A percentile compares a stretch with the other conserved stretches of the same genome.
These are phyloP conservation scores for mouse (Mus musculus) DNA, from an alignment of 2,113 vertebrate species.

Conservation along the genomic window GRCm39 chr2:32841001-32841500, in stretches of 20 bases:
- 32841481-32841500: not conserved
- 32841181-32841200: conserved; percentile 92
- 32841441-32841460: not conserved
- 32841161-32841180: conserved; percentile 91
- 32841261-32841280: not conserved
- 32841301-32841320: not conserved
- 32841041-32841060: not conserved
- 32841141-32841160: conserved; percentile 88
- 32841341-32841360: not conserved
- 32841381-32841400: not conserved
- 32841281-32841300: not conserved
- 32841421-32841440: not conserved
- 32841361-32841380: not conserved
- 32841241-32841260: not conserved
- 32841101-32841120: conserved; percentile 94
- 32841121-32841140: conserved; percentile 92
- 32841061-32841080: not conserved
- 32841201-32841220: conserved; percentile 43
- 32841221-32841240: fast-evolving
- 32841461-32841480: not conserved
- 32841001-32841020: not conserved
- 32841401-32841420: not conserved
- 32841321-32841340: not conserved
- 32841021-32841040: not conserved
- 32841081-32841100: not conserved